These are phyloP conservation scores for Ariolimax columbianus DNA, from an alignment of 2,888 invertebrate genomes.

Conservation along the genomic window DNA sequence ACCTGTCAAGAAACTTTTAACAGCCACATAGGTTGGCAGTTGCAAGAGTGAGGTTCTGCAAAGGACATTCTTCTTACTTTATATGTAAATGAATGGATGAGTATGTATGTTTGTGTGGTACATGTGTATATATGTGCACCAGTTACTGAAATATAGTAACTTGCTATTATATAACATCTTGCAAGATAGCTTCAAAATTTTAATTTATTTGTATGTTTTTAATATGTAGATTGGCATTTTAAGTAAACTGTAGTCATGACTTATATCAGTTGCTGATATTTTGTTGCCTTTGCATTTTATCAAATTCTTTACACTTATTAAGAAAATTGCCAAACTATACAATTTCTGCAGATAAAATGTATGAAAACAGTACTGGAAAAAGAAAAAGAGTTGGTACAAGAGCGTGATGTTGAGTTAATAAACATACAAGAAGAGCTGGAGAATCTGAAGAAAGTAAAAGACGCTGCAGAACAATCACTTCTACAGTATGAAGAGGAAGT, in stretches of 20 bases:
- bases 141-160: no score
- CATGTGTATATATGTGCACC: no score
- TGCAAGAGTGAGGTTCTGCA: no score
- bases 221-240: no score
- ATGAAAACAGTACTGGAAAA: constrained; percentile 56
- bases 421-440: constrained; percentile 32
- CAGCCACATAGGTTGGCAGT: no score
- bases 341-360: constrained; percentile 42
- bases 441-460: constrained; percentile 23
- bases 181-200: background rate
- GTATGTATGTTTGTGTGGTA: no score
- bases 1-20: no score
- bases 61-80: no score
- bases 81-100: no score
- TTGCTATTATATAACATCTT: background rate
- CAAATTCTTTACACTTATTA: background rate
- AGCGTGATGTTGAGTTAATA: constrained; percentile 56
- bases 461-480: background rate
- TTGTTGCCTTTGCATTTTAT: no score
- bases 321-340: background rate
- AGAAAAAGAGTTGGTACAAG: constrained; percentile 52
- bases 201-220: background rate
- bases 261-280: no score
- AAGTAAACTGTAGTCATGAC: no score
- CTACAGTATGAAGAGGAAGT: constrained; percentile 13